phyloP scores from a whole-genome alignment of 2,797 vertebrate genomes.

The Adrianichthys oophorus region DNA sequence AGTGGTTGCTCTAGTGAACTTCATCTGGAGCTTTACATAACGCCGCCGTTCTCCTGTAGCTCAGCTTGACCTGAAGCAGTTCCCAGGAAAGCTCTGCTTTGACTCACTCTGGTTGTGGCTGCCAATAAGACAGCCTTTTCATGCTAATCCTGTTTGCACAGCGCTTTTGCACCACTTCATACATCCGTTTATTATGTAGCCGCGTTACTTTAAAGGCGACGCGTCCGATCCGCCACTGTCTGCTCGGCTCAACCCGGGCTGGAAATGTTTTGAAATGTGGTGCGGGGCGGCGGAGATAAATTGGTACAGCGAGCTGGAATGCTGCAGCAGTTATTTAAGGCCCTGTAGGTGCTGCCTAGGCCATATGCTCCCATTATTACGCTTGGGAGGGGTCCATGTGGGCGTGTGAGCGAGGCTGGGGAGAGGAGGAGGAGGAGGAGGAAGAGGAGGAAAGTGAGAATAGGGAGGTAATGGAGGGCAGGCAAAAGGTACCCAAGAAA shows the following conservation, averaged over 20 bases:
- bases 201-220: constrained; percentile 60
- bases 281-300: constrained; percentile 64
- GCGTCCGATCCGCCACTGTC: constrained; percentile 60
- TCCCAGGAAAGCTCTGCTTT: constrained; percentile 23
- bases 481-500: constrained; percentile 51
- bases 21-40: constrained; percentile 35
- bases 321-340: constrained; percentile 79
- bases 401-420: constrained; percentile 54
- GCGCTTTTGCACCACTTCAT: constrained; percentile 56
- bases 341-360: constrained; percentile 76
- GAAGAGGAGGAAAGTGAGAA: constrained; percentile 32
- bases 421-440: constrained; percentile 33
- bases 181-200: constrained; percentile 55
- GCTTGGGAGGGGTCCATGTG: constrained; percentile 72
- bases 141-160: constrained; percentile 53
- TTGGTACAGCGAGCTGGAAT: constrained; percentile 74
- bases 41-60: constrained; percentile 38
- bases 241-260: constrained; percentile 58
- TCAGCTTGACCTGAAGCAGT: constrained; percentile 42
- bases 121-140: constrained; percentile 60
- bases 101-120: constrained; percentile 51
- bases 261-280: constrained; percentile 67
- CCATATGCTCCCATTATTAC: constrained; percentile 80
- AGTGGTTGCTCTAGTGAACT: not conserved
- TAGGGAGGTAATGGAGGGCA: constrained; percentile 10